A percentile compares a stretch with the other conserved stretches of the same genome.
These are phyloP conservation scores for Ciona savignyi DNA, from an alignment of 23 tunicate species.

Conservation along the genomic window DNA sequence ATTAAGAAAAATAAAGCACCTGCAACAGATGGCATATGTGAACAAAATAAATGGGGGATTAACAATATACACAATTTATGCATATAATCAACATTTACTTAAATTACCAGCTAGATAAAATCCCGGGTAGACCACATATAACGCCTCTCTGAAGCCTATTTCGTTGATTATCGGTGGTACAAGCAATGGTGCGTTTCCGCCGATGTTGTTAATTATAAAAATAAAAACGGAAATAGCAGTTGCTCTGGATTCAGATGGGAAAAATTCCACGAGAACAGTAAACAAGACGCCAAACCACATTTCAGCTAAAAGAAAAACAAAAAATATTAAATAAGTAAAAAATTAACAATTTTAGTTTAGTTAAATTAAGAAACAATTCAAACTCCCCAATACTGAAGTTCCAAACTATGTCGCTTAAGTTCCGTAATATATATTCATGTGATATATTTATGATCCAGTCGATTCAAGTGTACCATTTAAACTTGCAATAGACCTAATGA, in stretches of 20 bases:
- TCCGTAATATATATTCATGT: too few relatives aligned
- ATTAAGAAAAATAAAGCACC: neutral
- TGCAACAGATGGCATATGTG: neutral
- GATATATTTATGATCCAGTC: too few relatives aligned
- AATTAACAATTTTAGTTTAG: too few relatives aligned
- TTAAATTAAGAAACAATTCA: too few relatives aligned
- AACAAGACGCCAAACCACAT: conserved; percentile 92
- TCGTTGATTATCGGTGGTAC: conserved; percentile 37
- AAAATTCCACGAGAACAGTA: conserved; percentile 70
- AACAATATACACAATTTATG: too few relatives aligned
- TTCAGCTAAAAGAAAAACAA: conserved; percentile 85
- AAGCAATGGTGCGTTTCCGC: conserved; percentile 56
- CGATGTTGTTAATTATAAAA: conserved; percentile 81
- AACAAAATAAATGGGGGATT: too few relatives aligned
- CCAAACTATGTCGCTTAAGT: too few relatives aligned
- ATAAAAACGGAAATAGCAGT: conserved; percentile 64
- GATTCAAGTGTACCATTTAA: too few relatives aligned
- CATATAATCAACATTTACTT: too few relatives aligned
- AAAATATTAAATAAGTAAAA: too few relatives aligned
- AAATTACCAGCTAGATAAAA: conserved; percentile 49
- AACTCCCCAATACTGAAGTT: too few relatives aligned
- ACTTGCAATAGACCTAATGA: too few relatives aligned
- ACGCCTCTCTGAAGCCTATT: conserved; percentile 43
- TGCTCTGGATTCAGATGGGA: conserved; percentile 42
- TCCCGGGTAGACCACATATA: conserved; percentile 78